phyloP scores from a whole-genome alignment of 2,888 invertebrate species.

The Agrilus mali region DNA sequence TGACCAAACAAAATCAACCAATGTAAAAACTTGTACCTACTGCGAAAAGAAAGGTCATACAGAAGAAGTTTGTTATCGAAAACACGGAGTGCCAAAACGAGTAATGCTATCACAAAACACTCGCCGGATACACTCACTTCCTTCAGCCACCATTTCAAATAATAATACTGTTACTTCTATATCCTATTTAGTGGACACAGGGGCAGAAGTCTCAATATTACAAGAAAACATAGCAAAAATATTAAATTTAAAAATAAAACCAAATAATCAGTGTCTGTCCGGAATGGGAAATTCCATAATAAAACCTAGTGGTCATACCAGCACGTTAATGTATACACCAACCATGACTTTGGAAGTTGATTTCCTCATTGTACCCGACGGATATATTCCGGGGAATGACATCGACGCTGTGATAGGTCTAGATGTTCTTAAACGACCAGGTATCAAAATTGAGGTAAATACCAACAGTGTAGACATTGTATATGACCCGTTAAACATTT shows the following conservation, averaged over 20 bases:
- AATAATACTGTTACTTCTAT: conserved; percentile 4
- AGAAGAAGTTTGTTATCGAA: conserved; percentile 3
- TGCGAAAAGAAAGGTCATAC: conserved; percentile 2
- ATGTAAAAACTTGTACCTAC: conserved; percentile 1
- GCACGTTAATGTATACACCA: conserved; percentile 5
- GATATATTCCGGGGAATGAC: conserved; percentile 6
- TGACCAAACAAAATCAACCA: too few species aligned
- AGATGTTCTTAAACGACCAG: conserved; percentile 2
- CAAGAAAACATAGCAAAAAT: conserved; percentile 7
- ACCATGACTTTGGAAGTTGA: conserved; percentile 7
- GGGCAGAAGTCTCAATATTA: conserved; percentile 7
- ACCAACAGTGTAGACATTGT: too few species aligned
- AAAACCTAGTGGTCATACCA: conserved; percentile 5
- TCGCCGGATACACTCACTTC: too few species aligned
- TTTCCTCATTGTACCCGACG: conserved; percentile 8
- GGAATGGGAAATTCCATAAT: conserved; percentile 5
- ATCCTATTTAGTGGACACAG: conserved; percentile 7
- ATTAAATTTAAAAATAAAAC: conserved; percentile 1
- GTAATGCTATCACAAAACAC: too few species aligned
- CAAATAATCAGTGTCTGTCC: conserved; percentile 2
- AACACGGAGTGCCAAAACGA: background rate
- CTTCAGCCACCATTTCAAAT: conserved; percentile 3
- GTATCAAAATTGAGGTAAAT: conserved; percentile 1
- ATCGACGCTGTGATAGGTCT: conserved; percentile 5
- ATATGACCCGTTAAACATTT: too few species aligned